These are phyloP conservation scores for Acanthococcus lagerstroemiae DNA, from an alignment of 2,888 invertebrate genomes.

Conservation along the genomic window DNA sequence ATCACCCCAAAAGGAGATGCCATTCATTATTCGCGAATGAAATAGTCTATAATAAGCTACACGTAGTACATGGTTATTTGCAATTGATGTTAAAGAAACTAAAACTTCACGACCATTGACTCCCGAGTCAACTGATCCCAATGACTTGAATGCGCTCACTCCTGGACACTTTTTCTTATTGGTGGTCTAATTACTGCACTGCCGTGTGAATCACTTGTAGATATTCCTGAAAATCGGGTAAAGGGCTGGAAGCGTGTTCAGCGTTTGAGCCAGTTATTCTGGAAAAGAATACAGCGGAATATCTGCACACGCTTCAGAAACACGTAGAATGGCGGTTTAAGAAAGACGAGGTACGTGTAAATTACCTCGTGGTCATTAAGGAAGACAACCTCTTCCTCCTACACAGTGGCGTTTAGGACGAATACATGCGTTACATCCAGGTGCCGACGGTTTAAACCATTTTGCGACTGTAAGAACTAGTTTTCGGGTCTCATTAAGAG, in stretches of 20 bases:
- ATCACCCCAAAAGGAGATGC: too few species aligned
- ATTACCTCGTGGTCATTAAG: not conserved
- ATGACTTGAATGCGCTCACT: not conserved
- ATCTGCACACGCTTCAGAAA: not conserved
- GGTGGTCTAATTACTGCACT: conserved; percentile 36
- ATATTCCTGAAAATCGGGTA: conserved; percentile 13
- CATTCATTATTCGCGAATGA: too few species aligned
- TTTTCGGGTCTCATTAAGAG: not conserved
- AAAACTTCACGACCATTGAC: not conserved
- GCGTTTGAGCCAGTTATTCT: too few species aligned
- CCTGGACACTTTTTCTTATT: conserved; percentile 38
- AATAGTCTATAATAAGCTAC: too few species aligned
- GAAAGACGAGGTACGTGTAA: not conserved
- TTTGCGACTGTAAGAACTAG: not conserved
- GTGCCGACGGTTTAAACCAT: not conserved
- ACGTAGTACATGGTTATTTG: too few species aligned
- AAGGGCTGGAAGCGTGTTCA: not conserved
- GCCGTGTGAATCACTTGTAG: conserved; percentile 36
- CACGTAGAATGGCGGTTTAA: not conserved
- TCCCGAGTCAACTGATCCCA: not conserved
- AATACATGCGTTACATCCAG: not conserved
- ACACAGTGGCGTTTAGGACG: not conserved
- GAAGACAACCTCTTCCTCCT: not conserved
- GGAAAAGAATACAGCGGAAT: not conserved
- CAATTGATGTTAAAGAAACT: too few species aligned